A percentile compares a stretch with the other conserved stretches of the same genome.
Evolutionary conservation across 1,140 invertebrate genomes (phyloP).

Genomic region (Drosophila auraria): DNA sequence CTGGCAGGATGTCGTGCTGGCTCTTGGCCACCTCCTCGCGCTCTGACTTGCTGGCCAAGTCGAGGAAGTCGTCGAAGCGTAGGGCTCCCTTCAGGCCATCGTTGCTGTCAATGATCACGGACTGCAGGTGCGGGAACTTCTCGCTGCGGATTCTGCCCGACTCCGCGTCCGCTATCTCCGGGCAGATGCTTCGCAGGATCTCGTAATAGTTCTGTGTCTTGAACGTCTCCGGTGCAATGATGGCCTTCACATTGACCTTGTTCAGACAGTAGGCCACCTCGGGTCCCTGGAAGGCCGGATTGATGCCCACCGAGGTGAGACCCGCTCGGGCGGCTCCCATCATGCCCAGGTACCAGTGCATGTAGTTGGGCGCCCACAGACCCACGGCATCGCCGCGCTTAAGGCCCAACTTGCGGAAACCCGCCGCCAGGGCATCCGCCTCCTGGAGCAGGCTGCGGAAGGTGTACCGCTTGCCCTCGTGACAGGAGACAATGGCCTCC

Average conservation of each 20-base stretch:
- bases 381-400: slow-evolving; percentile 93
- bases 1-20: slow-evolving; percentile 85
- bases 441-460: slow-evolving; percentile 88
- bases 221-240: slow-evolving; percentile 89
- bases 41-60: slow-evolving; percentile 73
- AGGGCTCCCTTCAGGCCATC: slow-evolving; percentile 87
- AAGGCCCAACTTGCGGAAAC: slow-evolving; percentile 91
- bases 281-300: slow-evolving; percentile 91
- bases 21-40: slow-evolving; percentile 49
- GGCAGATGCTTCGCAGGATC: slow-evolving; percentile 87
- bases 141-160: slow-evolving; percentile 71
- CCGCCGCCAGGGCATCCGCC: slow-evolving; percentile 92
- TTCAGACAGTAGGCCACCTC: slow-evolving; percentile 93
- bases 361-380: slow-evolving; percentile 94
- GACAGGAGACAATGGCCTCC: slow-evolving; percentile 87
- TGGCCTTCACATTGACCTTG: slow-evolving; percentile 91
- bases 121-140: slow-evolving; percentile 86
- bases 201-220: slow-evolving; percentile 91
- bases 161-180: slow-evolving; percentile 84
- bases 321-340: slow-evolving; percentile 93
- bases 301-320: slow-evolving; percentile 93
- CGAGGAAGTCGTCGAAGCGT: slow-evolving; percentile 87
- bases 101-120: slow-evolving; percentile 87
- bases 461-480: slow-evolving; percentile 88
- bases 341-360: slow-evolving; percentile 93